These are phyloP conservation scores for Drosophila nigromelanica DNA, from an alignment of 1,140 invertebrate species.

Conservation along the genomic window DNA sequence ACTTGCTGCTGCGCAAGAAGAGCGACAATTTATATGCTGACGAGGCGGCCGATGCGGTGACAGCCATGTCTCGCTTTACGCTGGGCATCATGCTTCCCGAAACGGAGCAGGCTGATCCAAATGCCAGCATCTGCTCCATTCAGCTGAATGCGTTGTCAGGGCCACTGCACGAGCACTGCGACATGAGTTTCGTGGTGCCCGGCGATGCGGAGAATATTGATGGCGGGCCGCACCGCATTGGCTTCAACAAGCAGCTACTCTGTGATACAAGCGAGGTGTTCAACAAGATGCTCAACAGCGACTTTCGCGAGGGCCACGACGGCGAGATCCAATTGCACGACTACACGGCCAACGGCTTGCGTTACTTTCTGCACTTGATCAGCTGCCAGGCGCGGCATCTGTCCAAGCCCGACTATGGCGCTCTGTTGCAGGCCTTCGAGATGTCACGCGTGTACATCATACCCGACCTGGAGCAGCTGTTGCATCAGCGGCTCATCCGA, in stretches of 20 bases:
- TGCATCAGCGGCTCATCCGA: conserved; percentile 66
- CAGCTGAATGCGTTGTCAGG: conserved; percentile 23
- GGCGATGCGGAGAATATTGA: conserved; percentile 4
- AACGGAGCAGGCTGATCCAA: conserved; percentile 36
- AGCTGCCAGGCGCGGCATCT: conserved; percentile 56
- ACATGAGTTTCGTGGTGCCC: conserved; percentile 76
- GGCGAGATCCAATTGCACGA: conserved; percentile 74
- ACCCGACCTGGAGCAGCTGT: conserved; percentile 65
- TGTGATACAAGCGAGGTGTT: conserved; percentile 81
- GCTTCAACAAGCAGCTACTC: conserved; percentile 78
- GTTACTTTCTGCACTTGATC: conserved; percentile 79
- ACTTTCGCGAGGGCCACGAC: conserved; percentile 76
- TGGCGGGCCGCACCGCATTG: conserved; percentile 44
- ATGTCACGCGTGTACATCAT: conserved; percentile 82
- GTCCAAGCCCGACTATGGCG: conserved; percentile 55
- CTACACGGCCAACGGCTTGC: conserved; percentile 66
- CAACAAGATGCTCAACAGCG: conserved; percentile 81
- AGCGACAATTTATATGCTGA: conserved; percentile 63
- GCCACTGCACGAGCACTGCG: conserved; percentile 58
- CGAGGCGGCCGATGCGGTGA: conserved; percentile 77
- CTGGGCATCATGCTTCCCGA: conserved; percentile 68
- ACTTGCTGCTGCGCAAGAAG: conserved; percentile 69
- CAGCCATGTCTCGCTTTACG: conserved; percentile 70
- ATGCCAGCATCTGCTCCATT: conserved; percentile 29
- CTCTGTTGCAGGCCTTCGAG: conserved; percentile 79